phyloP scores from a whole-genome alignment of 2,888 invertebrate species.

The Minunthozetes semirufus region DNA sequence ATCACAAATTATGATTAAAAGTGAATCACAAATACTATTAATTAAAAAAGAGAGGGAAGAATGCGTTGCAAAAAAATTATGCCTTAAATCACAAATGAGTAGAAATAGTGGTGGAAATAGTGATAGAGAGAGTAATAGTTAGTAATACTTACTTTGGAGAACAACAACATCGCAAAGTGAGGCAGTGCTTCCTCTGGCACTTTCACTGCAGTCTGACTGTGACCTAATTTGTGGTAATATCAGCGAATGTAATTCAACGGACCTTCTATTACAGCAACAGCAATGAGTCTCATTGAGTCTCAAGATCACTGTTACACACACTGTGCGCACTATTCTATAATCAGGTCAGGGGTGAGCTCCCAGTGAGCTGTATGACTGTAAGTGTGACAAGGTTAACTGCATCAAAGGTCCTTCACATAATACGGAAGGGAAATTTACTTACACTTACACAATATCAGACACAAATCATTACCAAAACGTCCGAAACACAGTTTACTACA shows the following conservation, averaged over 20 bases:
- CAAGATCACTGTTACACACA: constrained; percentile 30
- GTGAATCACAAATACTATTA: not conserved
- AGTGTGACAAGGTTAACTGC: constrained; percentile 36
- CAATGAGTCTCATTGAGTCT: constrained; percentile 33
- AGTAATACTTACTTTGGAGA: constrained; percentile 29
- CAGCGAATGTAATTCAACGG: constrained; percentile 7
- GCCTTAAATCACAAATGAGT: not conserved
- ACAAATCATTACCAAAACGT: not conserved
- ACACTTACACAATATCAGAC: constrained; percentile 12
- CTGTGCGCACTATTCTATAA: constrained; percentile 14
- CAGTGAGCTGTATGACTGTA: constrained; percentile 7
- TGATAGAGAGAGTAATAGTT: constrained; percentile 27
- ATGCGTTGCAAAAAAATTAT: constrained; percentile 11
- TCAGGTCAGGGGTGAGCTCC: constrained; percentile 37
- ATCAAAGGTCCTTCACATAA: constrained; percentile 36
- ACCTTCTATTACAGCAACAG: constrained; percentile 29
- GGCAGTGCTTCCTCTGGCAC: constrained; percentile 31
- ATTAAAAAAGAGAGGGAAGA: not conserved
- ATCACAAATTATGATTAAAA: not conserved
- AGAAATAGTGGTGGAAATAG: constrained; percentile 15
- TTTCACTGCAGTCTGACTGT: constrained; percentile 30
- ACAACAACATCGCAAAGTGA: constrained; percentile 24
- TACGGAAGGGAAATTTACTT: constrained; percentile 34
- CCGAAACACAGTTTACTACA: not conserved
- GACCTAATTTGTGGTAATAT: constrained; percentile 31